Percentiles rank a stretch among this genome's conserved stretches.
Evolutionary conservation across 1,140 invertebrate genomes (phyloP).

Genomic region (Drosophila baimaii): DNA sequence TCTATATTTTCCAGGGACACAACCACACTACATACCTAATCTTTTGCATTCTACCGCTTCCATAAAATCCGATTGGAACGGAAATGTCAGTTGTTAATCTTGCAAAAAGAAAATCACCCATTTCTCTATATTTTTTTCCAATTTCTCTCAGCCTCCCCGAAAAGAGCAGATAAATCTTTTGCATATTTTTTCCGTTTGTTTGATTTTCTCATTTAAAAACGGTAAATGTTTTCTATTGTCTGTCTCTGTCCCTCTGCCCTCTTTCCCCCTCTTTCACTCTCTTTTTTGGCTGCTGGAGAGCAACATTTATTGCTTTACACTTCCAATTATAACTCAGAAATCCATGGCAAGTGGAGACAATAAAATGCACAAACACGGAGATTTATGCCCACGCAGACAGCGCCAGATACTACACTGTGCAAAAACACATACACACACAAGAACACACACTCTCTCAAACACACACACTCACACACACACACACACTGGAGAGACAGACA

Average conservation of each 20-base stretch:
- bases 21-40: too few species aligned
- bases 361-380: slow-evolving; percentile 71
- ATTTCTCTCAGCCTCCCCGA: background rate
- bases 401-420: slow-evolving; percentile 15
- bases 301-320: slow-evolving; percentile 77
- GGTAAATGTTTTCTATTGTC: slow-evolving; percentile 35
- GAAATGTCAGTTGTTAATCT: slow-evolving; percentile 25
- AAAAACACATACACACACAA: slow-evolving; percentile 28
- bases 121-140: slow-evolving; percentile 11
- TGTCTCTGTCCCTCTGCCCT: background rate
- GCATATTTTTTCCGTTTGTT: slow-evolving; percentile 39
- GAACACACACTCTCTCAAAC: too few species aligned
- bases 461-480: slow-evolving; percentile 4
- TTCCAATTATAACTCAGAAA: slow-evolving; percentile 78
- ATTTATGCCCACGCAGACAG: slow-evolving; percentile 64
- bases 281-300: slow-evolving; percentile 17
- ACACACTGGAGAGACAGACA: slow-evolving; percentile 25
- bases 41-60: background rate
- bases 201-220: slow-evolving; percentile 42
- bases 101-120: background rate
- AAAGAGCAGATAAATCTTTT: slow-evolving; percentile 8
- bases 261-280: background rate
- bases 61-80: background rate
- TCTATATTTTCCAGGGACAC: too few species aligned
- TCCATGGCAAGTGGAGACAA: slow-evolving; percentile 75